A percentile compares a stretch with the other conserved stretches of the same genome.
These are phyloP conservation scores for Cheilinus undulatus DNA, from an alignment of 2,113 vertebrate species.

Conservation along the genomic window DNA sequence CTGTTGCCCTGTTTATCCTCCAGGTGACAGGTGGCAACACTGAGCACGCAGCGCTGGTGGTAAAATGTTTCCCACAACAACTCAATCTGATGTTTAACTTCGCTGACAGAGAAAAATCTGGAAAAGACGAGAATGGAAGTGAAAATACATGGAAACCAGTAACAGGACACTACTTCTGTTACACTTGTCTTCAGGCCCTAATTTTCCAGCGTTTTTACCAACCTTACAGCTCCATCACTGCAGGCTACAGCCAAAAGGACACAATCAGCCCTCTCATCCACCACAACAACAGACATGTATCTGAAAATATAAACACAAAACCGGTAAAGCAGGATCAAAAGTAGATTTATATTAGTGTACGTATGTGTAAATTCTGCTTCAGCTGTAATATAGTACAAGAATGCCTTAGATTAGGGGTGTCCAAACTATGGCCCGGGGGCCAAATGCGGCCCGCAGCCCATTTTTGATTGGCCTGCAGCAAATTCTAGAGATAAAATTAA, in stretches of 20 bases:
- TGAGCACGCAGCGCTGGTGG: constrained; percentile 95
- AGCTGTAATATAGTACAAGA: no score
- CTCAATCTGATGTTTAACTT: constrained; percentile 78
- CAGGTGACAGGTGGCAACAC: constrained; percentile 81
- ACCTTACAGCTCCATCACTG: constrained; percentile 95
- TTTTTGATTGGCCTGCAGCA: no score
- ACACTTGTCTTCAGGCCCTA: no score
- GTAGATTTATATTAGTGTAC: no score
- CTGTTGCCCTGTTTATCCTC: constrained; percentile 72
- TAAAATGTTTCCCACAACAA: constrained; percentile 91
- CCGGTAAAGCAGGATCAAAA: not conserved
- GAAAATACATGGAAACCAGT: not conserved
- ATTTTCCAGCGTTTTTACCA: constrained; percentile 33
- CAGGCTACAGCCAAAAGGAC: constrained; percentile 88
- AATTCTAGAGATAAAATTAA: no score
- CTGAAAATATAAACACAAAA: constrained; percentile 76
- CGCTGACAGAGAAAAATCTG: constrained; percentile 89
- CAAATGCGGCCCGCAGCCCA: no score
- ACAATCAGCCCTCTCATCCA: constrained; percentile 64
- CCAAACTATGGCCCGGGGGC: no score
- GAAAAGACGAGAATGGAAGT: not conserved
- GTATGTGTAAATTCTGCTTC: no score
- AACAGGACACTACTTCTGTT: no score
- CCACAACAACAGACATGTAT: constrained; percentile 89
- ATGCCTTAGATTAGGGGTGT: no score